Evolutionary conservation across 2,888 invertebrate genomes (phyloP).

Genomic region (Catonia carolina): DNA sequence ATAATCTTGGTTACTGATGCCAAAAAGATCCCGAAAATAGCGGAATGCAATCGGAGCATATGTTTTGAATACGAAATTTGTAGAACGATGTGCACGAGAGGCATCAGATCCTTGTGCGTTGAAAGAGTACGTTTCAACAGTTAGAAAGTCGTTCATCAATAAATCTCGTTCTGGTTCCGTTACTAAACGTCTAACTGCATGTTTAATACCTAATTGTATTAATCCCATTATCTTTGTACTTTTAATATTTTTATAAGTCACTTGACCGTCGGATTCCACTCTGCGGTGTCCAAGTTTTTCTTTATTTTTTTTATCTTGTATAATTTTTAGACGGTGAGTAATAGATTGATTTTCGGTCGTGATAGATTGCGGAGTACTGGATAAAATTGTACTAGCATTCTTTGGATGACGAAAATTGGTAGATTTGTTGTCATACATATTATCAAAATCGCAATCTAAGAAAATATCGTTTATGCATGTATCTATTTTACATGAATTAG

Average conservation of each 20-base stretch:
- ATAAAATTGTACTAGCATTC: too few species aligned
- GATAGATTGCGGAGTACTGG: too few species aligned
- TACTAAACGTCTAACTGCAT: slow-evolving; percentile 85
- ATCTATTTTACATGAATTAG: too few species aligned
- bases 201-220: slow-evolving; percentile 87
- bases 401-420: too few species aligned
- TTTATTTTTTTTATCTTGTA: too few species aligned
- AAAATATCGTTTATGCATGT: too few species aligned
- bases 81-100: slow-evolving; percentile 95
- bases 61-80: slow-evolving; percentile 96
- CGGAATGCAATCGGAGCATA: slow-evolving; percentile 99
- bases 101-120: slow-evolving; percentile 92
- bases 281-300: slow-evolving; percentile 88
- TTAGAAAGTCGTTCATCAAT: slow-evolving; percentile 99
- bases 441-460: too few species aligned
- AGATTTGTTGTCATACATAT: too few species aligned
- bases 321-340: too few species aligned
- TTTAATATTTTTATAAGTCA: slow-evolving; percentile 97
- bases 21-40: slow-evolving; percentile 97
- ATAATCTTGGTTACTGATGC: slow-evolving; percentile 98
- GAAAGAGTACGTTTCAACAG: slow-evolving; percentile 96
- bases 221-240: slow-evolving; percentile 96
- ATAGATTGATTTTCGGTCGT: too few species aligned
- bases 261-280: slow-evolving; percentile 95
- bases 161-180: slow-evolving; percentile 96